These are phyloP conservation scores for Philereme vetulata DNA, from an alignment of 2,888 invertebrate genomes.

Conservation along the genomic window DNA sequence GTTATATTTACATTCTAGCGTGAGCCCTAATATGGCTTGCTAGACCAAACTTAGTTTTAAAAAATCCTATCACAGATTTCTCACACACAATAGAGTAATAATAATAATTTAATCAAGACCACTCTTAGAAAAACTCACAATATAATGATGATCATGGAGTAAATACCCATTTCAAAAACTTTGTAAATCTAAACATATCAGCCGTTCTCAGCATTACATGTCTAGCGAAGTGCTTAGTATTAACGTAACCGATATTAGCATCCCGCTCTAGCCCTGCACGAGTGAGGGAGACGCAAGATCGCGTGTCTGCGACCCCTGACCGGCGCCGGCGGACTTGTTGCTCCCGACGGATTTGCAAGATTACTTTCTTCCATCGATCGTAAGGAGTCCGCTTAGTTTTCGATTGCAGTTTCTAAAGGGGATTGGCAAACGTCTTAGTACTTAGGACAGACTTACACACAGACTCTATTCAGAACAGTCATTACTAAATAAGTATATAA, in stretches of 20 bases:
- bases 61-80: too few relatives aligned
- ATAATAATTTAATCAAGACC: too few relatives aligned
- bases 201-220: not conserved
- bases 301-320: conserved; percentile 19
- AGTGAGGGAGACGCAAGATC: conserved; percentile 9
- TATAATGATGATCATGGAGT: too few relatives aligned
- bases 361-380: conserved; percentile 10
- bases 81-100: too few relatives aligned
- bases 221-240: conserved; percentile 12
- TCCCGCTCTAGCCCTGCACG: conserved; percentile 7
- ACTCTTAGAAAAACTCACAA: too few relatives aligned
- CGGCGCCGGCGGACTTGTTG: conserved; percentile 26
- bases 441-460: too few relatives aligned
- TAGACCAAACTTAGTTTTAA: too few relatives aligned
- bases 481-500: not conserved
- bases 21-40: too few relatives aligned
- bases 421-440: too few relatives aligned
- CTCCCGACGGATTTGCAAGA: conserved; percentile 14
- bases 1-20: too few relatives aligned
- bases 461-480: not conserved
- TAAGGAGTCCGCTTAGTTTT: conserved; percentile 1
- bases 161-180: too few relatives aligned
- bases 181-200: not conserved
- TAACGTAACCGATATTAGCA: conserved; percentile 5
- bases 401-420: not conserved